Evolutionary conservation across 2,888 invertebrate genomes (phyloP).

Genomic region (Dynastes grantii): DNA sequence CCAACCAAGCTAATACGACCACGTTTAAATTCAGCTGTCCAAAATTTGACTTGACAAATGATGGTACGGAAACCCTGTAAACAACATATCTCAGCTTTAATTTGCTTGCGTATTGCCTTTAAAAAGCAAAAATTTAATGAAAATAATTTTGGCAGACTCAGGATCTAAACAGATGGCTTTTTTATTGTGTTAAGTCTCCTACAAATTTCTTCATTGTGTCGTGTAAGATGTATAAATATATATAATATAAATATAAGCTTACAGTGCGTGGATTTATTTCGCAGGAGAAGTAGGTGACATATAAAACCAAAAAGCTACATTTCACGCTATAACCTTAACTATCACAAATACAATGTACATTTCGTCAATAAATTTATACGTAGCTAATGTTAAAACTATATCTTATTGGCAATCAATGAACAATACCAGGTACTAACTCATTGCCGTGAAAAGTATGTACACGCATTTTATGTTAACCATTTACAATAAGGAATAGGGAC

Average conservation of each 20-base stretch:
- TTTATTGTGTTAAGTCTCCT: too few relatives aligned
- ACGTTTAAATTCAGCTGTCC: too few relatives aligned
- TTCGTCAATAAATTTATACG: not conserved
- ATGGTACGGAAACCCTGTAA: too few relatives aligned
- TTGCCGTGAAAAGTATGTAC: not conserved
- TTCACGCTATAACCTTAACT: not conserved
- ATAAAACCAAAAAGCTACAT: not conserved
- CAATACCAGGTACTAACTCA: not conserved
- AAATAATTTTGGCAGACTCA: too few relatives aligned
- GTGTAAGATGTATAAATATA: not conserved
- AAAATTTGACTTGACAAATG: too few relatives aligned
- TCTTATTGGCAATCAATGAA: not conserved
- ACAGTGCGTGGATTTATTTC: not conserved
- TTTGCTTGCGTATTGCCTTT: too few relatives aligned
- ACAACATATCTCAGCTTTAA: too few relatives aligned
- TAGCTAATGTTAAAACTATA: not conserved
- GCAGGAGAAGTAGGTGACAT: not conserved
- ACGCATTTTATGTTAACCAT: not conserved
- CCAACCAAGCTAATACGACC: too few relatives aligned
- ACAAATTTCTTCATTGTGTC: not conserved
- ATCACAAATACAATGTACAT: not conserved
- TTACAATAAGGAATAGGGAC: not conserved
- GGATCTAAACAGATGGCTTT: too few relatives aligned
- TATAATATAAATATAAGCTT: too few relatives aligned
- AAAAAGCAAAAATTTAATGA: too few relatives aligned